Evolutionary conservation across 1,140 invertebrate genomes (phyloP).

Genomic region (Sinella curviseta): DNA sequence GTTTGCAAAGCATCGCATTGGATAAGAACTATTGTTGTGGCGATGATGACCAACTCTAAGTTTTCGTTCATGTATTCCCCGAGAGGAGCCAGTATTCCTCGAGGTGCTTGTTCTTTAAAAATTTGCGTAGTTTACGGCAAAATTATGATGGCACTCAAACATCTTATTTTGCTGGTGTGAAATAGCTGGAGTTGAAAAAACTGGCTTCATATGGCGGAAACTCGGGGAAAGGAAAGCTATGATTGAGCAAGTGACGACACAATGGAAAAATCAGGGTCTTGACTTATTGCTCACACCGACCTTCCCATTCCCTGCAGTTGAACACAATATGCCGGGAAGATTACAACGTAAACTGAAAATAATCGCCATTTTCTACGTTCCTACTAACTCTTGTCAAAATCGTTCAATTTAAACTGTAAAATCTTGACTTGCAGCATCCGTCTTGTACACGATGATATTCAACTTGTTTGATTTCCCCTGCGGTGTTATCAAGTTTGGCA

Average conservation of each 20-base stretch:
- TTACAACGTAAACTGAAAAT: slow-evolving; percentile 41
- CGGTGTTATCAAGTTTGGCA: slow-evolving; percentile 3
- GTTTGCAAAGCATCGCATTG: slow-evolving; percentile 37
- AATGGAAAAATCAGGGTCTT: slow-evolving; percentile 37
- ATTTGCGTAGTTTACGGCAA: no score
- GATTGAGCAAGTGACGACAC: slow-evolving; percentile 30
- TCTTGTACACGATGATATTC: neutral
- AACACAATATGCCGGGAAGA: slow-evolving; percentile 28
- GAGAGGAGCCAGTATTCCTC: neutral
- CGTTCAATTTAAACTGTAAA: no score
- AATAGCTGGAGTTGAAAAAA: slow-evolving; percentile 40
- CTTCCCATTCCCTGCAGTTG: slow-evolving; percentile 46
- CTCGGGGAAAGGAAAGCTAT: slow-evolving; percentile 34
- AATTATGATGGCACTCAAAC: no score
- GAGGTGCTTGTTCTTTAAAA: no score
- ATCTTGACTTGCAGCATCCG: neutral
- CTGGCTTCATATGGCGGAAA: slow-evolving; percentile 30
- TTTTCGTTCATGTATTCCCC: neutral
- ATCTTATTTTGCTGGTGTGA: neutral
- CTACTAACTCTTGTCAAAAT: no score
- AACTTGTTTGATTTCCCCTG: slow-evolving; percentile 14
- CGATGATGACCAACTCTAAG: neutral
- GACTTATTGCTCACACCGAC: slow-evolving; percentile 43
- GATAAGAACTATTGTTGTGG: slow-evolving; percentile 19
- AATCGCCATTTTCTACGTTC: no score